Base-by-base conservation (phyloP, 2,113 vertebrate species). In the Anolis carolinensis region DNA sequence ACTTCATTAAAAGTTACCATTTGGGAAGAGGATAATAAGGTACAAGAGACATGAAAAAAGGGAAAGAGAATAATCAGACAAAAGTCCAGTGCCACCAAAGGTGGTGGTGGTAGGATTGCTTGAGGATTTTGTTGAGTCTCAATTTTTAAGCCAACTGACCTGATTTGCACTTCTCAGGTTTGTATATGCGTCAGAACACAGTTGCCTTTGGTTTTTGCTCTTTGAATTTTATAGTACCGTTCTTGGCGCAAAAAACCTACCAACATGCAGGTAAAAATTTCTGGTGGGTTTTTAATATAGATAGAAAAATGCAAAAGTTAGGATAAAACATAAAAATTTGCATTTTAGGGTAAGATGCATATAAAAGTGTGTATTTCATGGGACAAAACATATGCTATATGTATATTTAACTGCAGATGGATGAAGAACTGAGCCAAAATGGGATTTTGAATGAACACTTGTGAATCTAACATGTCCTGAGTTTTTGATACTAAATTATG, bases 1-100 rank as follows among this genome's bases (percentile, higher is more conserved):
- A 93, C 93, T 27, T 36, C 95, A 86, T 95, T 94, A 90, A 88
- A 92, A 3, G 83, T 32, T 32, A 55, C 23, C 10, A 2, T 70
- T 75, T 73, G 36, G 25, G 48, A 76, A 82, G 0, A 30, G 67
- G 4, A 77, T 63, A 20, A 23, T 16, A n/a, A 36, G 50, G 34
- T 68, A 32, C 5, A 0, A 18, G 65, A n/a, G 71, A 84, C 0
- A 0, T 67, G 81, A 39, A 81, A 30, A 79, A 48, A 50, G 39
- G 3, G 27, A 68, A 5, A 68, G 9, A 68, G 65, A 0, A 30
- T 9, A 18, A 34, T 1, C 44, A 32, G 65, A 18, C 44, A 2
- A 30, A 63, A 25, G 36, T 68, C 36, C 23, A 21, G n/a, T n/a
- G 36, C 30, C 59, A 44, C 34, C 63, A 80, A 80, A 2, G 36